Evolutionary conservation across 2,797 vertebrate species (phyloP).

Genomic region (Chrysolophus pictus): DNA sequence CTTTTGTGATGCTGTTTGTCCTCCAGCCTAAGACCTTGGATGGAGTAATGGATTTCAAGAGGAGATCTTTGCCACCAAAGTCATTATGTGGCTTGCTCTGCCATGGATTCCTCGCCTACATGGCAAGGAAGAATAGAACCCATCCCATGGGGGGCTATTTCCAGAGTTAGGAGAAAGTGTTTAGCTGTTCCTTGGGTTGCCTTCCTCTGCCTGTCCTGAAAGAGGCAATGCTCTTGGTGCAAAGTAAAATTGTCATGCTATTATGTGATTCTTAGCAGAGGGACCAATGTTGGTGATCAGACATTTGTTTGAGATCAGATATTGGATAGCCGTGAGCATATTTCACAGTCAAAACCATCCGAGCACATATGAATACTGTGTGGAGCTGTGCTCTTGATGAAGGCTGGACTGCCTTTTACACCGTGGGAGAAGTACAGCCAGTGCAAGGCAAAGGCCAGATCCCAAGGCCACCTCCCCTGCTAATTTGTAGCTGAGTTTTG

Average conservation of each 20-base stretch:
- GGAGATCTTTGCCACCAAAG: not conserved
- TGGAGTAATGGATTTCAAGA: not conserved
- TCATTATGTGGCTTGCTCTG: not conserved
- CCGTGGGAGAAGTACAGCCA: not conserved
- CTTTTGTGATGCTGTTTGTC: not conserved
- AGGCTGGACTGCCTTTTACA: not conserved
- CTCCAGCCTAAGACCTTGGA: not conserved
- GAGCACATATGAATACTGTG: not conserved
- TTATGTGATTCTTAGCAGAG: not conserved
- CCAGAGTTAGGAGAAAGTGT: not conserved
- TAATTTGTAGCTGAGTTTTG: not conserved
- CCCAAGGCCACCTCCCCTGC: not conserved
- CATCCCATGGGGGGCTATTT: not conserved
- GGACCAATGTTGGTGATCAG: fast-evolving
- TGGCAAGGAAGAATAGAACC: not conserved
- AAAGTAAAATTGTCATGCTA: not conserved
- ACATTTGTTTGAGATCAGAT: not conserved
- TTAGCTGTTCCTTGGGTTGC: not conserved
- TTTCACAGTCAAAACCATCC: not conserved
- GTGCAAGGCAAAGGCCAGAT: not conserved
- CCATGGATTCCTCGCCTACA: not conserved
- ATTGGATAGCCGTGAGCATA: not conserved
- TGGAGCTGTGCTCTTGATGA: fast-evolving
- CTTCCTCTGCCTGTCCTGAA: not conserved
- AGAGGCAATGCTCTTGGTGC: not conserved